Conservation (phyloP, 2,113 vertebrate species). For the Heteronetta atricapilla region DNA sequence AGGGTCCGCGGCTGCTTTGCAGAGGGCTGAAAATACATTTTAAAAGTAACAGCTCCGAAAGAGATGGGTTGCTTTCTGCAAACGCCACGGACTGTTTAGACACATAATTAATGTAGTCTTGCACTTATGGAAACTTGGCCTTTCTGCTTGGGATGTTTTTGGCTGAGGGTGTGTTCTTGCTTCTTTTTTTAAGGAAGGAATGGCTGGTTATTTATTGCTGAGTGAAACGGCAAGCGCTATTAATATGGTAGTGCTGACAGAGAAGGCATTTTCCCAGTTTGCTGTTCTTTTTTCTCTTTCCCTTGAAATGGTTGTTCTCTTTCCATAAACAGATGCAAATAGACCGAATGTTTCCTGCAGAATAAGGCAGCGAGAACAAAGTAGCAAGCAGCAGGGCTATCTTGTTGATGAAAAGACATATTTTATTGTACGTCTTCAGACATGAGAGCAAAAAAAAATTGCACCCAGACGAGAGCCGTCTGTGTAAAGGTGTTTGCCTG, state of each 20-base stretch:
- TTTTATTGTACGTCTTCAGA: neutral
- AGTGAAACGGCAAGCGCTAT: slow-evolving; percentile 3
- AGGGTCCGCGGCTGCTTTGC: neutral
- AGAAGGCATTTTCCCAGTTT: slow-evolving; percentile 38
- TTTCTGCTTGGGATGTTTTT: slow-evolving; percentile 42
- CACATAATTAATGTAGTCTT: slow-evolving; percentile 40
- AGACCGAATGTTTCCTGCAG: neutral
- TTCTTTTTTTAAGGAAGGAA: slow-evolving; percentile 15
- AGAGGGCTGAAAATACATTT: neutral
- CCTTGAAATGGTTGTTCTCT: slow-evolving; percentile 16
- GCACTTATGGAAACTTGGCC: slow-evolving; percentile 49
- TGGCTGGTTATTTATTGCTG: slow-evolving; percentile 44
- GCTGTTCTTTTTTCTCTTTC: neutral
- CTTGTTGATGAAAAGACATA: neutral
- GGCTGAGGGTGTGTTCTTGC: slow-evolving; percentile 20
- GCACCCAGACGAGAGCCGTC: accelerated
- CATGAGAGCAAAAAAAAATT: neutral
- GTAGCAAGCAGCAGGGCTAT: neutral
- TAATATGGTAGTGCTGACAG: slow-evolving; percentile 54
- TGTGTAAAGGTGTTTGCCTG: neutral
- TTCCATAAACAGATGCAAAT: slow-evolving; percentile 37
- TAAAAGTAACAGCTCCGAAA: neutral
- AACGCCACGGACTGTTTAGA: neutral
- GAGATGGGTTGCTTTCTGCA: neutral
- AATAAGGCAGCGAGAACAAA: neutral